phyloP scores from a whole-genome alignment of 2,113 vertebrate genomes.

The Bubo scandiacus region DNA sequence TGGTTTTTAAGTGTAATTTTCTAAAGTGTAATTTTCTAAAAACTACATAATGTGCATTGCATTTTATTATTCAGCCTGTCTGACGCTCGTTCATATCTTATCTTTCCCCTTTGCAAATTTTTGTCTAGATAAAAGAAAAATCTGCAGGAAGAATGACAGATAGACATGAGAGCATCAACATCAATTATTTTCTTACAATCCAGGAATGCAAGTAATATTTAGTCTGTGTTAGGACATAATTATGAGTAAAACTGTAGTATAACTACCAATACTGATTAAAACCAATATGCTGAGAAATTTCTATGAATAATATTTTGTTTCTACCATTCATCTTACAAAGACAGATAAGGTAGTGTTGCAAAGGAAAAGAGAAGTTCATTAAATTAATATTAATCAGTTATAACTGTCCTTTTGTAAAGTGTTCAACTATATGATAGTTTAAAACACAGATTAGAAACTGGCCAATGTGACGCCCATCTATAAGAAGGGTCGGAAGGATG shows the following conservation, averaged over 20 bases:
- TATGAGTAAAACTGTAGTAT: background rate
- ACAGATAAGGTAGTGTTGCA: background rate
- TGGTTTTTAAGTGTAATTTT: constrained; percentile 40
- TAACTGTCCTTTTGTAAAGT: background rate
- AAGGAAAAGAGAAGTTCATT: background rate
- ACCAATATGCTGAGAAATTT: background rate
- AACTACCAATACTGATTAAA: background rate
- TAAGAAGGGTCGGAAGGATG: too few relatives aligned
- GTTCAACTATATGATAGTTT: background rate
- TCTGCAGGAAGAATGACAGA: background rate
- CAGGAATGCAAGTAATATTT: background rate
- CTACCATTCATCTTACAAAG: background rate
- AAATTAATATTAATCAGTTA: constrained; percentile 14
- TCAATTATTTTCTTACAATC: background rate
- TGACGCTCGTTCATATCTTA: background rate
- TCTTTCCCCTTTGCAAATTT: background rate
- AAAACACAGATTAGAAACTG: too few relatives aligned
- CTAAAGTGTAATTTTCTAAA: constrained; percentile 35
- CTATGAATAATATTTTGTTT: background rate
- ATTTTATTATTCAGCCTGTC: background rate
- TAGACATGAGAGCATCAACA: background rate
- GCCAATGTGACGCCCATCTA: too few relatives aligned
- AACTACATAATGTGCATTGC: background rate
- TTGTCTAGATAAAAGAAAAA: background rate
- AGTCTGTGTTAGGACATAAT: background rate